Base-by-base conservation (phyloP, 2,113 vertebrate genomes). In the Hirundichthys speculiger region DNA sequence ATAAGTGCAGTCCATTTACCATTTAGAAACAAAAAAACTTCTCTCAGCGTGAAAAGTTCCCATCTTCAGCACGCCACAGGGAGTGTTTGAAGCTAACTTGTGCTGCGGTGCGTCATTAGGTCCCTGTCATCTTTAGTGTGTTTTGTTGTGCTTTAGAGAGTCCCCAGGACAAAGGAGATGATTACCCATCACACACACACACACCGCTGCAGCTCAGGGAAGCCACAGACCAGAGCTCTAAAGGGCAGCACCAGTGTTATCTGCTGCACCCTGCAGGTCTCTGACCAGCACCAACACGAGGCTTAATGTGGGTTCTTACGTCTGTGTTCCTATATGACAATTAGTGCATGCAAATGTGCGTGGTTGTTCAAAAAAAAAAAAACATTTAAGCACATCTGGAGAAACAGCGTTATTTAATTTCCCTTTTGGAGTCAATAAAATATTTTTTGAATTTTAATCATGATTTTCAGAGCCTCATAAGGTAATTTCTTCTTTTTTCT, bases 171-270 rank as follows among this genome's bases (percentile, higher is more conserved):
- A 85, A 88, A 79, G 73, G 93, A 94, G 57, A 95, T 96, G 47
- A 93, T 97, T 59, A 89, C 89, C 54, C 90, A 93, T 82, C 91
- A 94, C 83, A 88, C 83, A 71, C 84, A 71, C 90, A 90, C 78
- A 93, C 86, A 50, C 94, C 92, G 1, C 91, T 95, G 79, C 80
- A 93, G 66, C 91, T 96, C 63, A 94, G 93, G 57, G 94, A 95
- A 59, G 94, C 93, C 72, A 88, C 91, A 73, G 93, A 95, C 60
- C 91, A 86, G 67, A 89, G 88, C 9, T 93, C 88, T 63, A 64
- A 60, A 84, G 92, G 91, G 45, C 92, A 94, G 58, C 93, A 89
- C 24, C 68, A 66, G 19, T 80, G 84, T 24, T 58, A 73, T 50
- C 80, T 88, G 50, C 69, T 78, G 71, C 64, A 82, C 69, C 86